Evolutionary conservation across 2,113 vertebrate genomes (phyloP).

Genomic region (Malurus elegans): DNA sequence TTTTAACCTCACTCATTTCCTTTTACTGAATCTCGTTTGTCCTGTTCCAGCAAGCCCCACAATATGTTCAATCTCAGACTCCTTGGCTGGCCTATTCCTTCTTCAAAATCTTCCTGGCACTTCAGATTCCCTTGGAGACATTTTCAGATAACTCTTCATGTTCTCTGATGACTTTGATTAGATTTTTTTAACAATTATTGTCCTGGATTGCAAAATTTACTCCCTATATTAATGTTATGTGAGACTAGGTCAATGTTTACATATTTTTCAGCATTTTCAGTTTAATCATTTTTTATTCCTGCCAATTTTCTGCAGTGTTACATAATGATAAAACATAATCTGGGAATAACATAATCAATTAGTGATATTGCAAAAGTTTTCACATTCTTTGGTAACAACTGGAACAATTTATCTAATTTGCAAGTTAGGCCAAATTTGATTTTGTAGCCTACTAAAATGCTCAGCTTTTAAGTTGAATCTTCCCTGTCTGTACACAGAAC

Average conservation of each 20-base stretch:
- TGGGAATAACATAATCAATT: neutral
- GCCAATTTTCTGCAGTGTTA: neutral
- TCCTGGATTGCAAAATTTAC: neutral
- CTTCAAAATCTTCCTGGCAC: neutral
- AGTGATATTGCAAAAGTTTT: neutral
- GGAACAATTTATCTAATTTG: neutral
- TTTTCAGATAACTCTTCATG: neutral
- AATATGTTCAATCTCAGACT: neutral
- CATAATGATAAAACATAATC: neutral
- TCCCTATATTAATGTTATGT: neutral
- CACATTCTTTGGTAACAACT: neutral
- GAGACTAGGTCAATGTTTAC: neutral
- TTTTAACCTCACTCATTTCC: neutral
- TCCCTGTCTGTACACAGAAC: neutral
- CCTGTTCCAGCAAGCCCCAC: neutral
- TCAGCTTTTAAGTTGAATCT: neutral
- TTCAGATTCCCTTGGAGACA: neutral
- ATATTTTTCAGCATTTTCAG: neutral
- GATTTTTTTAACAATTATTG: neutral
- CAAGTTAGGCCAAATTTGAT: neutral
- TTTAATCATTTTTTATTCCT: neutral
- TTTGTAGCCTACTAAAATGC: constrained; percentile 1
- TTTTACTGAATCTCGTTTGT: neutral
- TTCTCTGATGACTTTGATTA: neutral
- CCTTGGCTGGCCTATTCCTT: neutral